phyloP scores from a whole-genome alignment of 1,140 invertebrate genomes.

The Rhopalosiphum maidis region DNA sequence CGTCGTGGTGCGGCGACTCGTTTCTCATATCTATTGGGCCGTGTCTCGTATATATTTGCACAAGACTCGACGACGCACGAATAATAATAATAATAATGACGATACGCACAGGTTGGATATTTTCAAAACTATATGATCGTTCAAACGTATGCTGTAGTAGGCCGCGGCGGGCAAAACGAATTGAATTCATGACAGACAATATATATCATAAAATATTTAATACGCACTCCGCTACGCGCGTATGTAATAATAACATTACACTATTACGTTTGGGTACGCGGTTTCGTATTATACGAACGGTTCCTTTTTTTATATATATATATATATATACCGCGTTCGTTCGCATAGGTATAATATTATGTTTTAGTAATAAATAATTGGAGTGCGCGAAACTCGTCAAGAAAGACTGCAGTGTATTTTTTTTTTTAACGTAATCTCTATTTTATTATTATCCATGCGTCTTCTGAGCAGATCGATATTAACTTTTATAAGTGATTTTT shows the following conservation, averaged over 20 bases:
- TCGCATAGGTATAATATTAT: background rate
- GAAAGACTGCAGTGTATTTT: conserved; percentile 41
- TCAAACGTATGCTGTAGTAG: background rate
- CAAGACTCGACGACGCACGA: background rate
- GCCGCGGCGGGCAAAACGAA: background rate
- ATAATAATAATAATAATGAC: background rate
- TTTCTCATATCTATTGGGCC: no score
- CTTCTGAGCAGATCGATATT: conserved; percentile 1
- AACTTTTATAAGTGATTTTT: conserved; percentile 22
- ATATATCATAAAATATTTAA: background rate
- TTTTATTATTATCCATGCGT: conserved; percentile 6
- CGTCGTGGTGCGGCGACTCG: no score
- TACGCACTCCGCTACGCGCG: background rate
- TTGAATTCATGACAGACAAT: background rate
- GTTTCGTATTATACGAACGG: background rate
- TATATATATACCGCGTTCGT: background rate
- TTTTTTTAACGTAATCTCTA: conserved; percentile 34
- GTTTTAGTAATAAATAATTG: conserved; percentile 24
- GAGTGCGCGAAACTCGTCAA: conserved; percentile 47
- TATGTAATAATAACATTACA: background rate
- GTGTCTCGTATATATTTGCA: background rate
- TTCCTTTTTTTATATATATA: conserved; percentile 37
- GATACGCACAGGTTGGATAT: background rate
- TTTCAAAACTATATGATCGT: background rate
- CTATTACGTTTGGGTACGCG: background rate